Percentiles rank a stretch among this genome's conserved stretches.
phyloP scores from a whole-genome alignment of 1,140 invertebrate species.

The Aphaenogaster floridana region DNA sequence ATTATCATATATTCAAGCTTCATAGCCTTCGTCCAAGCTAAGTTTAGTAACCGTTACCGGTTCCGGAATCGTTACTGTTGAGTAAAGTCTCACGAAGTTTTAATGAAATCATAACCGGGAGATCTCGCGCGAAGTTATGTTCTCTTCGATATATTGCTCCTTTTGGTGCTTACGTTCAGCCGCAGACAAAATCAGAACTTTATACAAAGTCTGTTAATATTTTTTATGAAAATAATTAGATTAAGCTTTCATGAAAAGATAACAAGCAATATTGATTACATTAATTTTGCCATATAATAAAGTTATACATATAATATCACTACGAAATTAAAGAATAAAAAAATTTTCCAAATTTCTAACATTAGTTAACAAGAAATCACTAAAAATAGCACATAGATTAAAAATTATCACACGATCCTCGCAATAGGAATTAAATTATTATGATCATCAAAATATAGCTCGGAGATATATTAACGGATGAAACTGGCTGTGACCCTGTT shows the following conservation, averaged over 20 bases:
- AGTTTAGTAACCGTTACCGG: slow-evolving; percentile 20
- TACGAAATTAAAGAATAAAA: background rate
- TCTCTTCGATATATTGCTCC: slow-evolving; percentile 20
- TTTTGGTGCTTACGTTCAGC: slow-evolving; percentile 21
- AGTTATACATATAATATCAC: background rate
- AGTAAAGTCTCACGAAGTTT: slow-evolving; percentile 44
- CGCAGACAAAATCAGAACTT: slow-evolving; percentile 30
- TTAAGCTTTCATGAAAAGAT: background rate
- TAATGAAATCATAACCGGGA: slow-evolving; percentile 59
- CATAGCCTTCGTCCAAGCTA: background rate
- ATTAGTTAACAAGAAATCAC: background rate
- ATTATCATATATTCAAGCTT: slow-evolving; percentile 45
- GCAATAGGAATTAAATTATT: slow-evolving; percentile 13
- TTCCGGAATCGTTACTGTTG: slow-evolving; percentile 3
- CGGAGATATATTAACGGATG: background rate
- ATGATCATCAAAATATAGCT: background rate
- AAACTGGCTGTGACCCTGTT: slow-evolving; percentile 2
- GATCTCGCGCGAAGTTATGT: slow-evolving; percentile 36
- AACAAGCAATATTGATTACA: background rate
- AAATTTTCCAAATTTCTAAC: background rate
- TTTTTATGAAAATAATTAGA: slow-evolving; percentile 24
- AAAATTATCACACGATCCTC: background rate
- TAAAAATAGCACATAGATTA: background rate
- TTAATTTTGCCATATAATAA: background rate
- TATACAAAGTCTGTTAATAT: background rate